Base-by-base conservation (phyloP, 30 jellyfish, hydroid and myxozoan genomes). In the Nemopilema nomurai region DNA sequence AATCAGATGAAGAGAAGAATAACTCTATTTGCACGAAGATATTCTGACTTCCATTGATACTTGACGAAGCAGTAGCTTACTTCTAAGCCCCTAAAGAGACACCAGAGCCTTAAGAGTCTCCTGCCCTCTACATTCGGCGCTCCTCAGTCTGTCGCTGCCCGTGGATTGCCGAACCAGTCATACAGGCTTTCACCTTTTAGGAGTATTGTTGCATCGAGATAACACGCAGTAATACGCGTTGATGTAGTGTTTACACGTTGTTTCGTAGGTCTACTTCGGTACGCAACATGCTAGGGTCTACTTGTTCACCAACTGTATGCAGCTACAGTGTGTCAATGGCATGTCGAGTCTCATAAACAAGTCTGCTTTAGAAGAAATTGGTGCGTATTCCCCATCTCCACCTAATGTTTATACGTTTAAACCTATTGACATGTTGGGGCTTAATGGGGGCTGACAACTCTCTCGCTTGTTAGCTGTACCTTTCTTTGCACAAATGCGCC, bases 251-350 rank as follows among this genome's bases (percentile, higher is more conserved):
- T 41, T 63, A 18, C 22, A 22, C 28, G n/a, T 21, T 53, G 51
- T 18, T 77, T 82, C 1, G 57, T 66, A 93, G 98, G 96, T 93
- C 32, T 89, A 93, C 78, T 93, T 93, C 84, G 97, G 98, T 26
- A 93, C 98, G 6, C 97, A 93, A 69, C 98, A 93, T 80, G 98
- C 98, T 0, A 66, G 97, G 31, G 85, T 95, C 28, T 93, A 93
- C 85, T 69, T 93, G 71, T 86, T 82, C 71, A 78, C 91, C 26
- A 83, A 93, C 66, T 89, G 90, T 49, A 72, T 93, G 81, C 89
- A 90, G 69, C 81, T 93, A 19, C 87, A 74, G 28, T 93, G 98
- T 73, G 94, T 88, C 49, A 93, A 93, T 74, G 98, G 98, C 31
- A 93, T 93, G 98, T 88, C 98, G n/a, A 81, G 93, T 71, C 79